Conservation (phyloP, 2,113 vertebrate genomes). For the Campylomormyrus numenius region DNA sequence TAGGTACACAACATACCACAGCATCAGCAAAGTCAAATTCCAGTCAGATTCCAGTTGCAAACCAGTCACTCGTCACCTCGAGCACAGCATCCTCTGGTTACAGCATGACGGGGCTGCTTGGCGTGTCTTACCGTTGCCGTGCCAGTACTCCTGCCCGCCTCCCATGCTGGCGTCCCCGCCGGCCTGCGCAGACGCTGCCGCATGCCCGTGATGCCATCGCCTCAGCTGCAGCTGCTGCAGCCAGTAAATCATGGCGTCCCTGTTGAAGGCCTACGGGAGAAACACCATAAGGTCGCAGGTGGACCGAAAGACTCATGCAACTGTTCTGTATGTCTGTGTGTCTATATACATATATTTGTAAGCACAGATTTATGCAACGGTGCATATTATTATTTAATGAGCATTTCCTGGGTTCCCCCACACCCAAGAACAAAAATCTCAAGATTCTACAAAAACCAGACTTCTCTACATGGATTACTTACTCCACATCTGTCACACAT, state of each 20-base stretch:
- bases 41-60: neutral
- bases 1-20: neutral
- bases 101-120: no score
- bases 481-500: neutral
- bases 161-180: neutral
- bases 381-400: no score
- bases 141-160: neutral
- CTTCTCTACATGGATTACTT: neutral
- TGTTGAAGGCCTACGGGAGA: conserved; percentile 67
- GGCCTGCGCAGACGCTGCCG: conserved; percentile 34
- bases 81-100: neutral
- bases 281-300: neutral
- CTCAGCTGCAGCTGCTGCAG: conserved; percentile 87
- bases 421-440: neutral
- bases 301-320: neutral
- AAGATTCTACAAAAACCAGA: neutral
- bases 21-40: neutral
- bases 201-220: conserved; percentile 72
- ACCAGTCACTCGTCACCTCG: neutral
- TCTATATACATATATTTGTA: neutral
- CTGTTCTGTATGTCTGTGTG: no score
- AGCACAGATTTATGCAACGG: no score
- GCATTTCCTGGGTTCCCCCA: no score
- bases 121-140: neutral
- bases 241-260: conserved; percentile 84